Conservation (phyloP, 2,888 invertebrate genomes). For the Chorisops tibialis region DNA sequence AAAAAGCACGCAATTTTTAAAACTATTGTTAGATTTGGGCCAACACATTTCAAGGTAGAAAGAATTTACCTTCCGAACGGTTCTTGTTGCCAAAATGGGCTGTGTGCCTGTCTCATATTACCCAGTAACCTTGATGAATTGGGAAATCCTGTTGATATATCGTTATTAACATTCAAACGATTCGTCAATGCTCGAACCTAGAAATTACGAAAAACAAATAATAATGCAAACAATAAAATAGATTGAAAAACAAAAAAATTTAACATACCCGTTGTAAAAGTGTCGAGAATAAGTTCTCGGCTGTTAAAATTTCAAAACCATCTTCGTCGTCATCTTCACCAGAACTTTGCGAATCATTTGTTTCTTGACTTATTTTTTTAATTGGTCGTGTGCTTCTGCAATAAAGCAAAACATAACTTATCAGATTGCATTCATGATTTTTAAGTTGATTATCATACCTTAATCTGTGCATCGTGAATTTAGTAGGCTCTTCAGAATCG, state of each 20-base stretch:
- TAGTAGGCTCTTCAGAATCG: constrained; percentile 57
- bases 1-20: constrained; percentile 16
- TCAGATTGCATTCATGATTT: background rate
- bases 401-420: constrained; percentile 21
- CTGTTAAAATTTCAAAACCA: constrained; percentile 86
- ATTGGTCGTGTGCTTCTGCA: constrained; percentile 65
- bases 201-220: constrained; percentile 3
- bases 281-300: constrained; percentile 86
- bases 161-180: constrained; percentile 79
- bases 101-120: constrained; percentile 52
- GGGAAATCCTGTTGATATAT: constrained; percentile 61
- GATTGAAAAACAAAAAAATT: constrained; percentile 4
- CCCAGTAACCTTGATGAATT: constrained; percentile 61
- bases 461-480: constrained; percentile 62
- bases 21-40: constrained; percentile 11
- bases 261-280: constrained; percentile 69
- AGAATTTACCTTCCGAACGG: constrained; percentile 48
- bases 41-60: constrained; percentile 3
- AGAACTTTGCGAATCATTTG: constrained; percentile 83
- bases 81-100: constrained; percentile 51
- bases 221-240: background rate
- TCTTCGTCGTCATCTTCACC: constrained; percentile 86
- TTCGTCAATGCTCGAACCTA: constrained; percentile 81
- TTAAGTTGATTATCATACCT: constrained; percentile 52
- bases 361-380: constrained; percentile 57